Base-by-base conservation (phyloP, 23 tunicate species). In the Diplosoma virens region DNA sequence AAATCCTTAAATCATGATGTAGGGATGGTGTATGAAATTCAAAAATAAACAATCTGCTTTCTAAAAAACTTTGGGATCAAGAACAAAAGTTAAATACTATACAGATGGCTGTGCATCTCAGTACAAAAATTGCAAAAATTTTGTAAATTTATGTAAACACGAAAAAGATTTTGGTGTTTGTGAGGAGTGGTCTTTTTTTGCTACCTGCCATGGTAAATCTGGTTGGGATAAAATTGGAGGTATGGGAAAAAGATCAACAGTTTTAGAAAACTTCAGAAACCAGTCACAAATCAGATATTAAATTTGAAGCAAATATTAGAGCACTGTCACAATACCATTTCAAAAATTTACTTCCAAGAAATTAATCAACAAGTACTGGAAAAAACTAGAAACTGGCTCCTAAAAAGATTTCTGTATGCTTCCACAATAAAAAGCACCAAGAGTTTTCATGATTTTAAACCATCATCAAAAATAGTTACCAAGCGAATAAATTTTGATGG, bases 121-220 rank as follows among this genome's bases (percentile, higher is more conserved):
- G 30, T 67, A 67, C 22, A 63, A 63, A 20, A 63, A 63, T 28
- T 25, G 35, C 33, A 67, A 67, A 67, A 34, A 16, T 67, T 67
- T 67, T 21, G 2, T 17, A 7, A 67, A 67, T 67, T 35, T 67
- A 52, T 67, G 74, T 21, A 67, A 67, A 33, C 52, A 67, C 52
- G 22, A 67, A 11, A 52, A 67, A 18, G 74, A 67, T 67, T 67
- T 67, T 67, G 74, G 52, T 16, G 22, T 33, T 16, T 6, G 25
- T 33, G 50, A 24, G 7, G 52, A 33, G 17, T 33, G 74, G 21
- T 35, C 24, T 63, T 25, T 63, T 34, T 67, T 78, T 78, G 76
- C 83, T 33, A 31, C 74, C 30, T 66, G 83, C 35, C 83, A 78
- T 37, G 83, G 76, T 26, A 78, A 78, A 31, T 78, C 76, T 6